Evolutionary conservation across 2,113 vertebrate genomes (phyloP).

Genomic region (Brachirus orientalis): DNA sequence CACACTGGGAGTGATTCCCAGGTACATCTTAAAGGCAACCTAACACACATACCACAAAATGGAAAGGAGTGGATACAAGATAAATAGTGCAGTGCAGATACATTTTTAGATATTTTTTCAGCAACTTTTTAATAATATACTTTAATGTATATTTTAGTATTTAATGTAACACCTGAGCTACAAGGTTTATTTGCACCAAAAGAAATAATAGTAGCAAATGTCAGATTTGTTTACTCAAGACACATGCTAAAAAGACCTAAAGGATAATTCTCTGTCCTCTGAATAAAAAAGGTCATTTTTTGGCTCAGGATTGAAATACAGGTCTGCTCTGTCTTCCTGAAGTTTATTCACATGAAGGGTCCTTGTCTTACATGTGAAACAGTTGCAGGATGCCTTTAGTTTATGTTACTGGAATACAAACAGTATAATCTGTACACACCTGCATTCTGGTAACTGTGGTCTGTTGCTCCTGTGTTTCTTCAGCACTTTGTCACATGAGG

Average conservation of each 20-base stretch:
- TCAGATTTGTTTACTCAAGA: too few relatives aligned
- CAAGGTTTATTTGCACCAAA: too few relatives aligned
- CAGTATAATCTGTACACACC: conserved; percentile 5
- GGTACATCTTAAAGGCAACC: conserved; percentile 98
- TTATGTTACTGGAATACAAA: not conserved
- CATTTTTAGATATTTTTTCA: too few relatives aligned
- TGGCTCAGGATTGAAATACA: too few relatives aligned
- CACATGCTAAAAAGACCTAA: too few relatives aligned
- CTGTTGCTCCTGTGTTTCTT: conserved; percentile 18
- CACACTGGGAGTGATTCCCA: conserved; percentile 96
- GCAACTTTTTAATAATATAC: too few relatives aligned
- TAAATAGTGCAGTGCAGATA: not conserved
- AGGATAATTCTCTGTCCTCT: too few relatives aligned
- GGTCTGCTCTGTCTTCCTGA: too few relatives aligned
- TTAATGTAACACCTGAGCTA: too few relatives aligned
- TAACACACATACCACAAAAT: conserved; percentile 47
- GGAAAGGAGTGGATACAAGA: not conserved
- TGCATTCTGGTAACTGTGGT: conserved; percentile 1
- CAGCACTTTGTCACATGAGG: conserved; percentile 3
- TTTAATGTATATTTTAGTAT: too few relatives aligned
- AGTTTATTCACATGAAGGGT: not conserved
- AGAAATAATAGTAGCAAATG: too few relatives aligned
- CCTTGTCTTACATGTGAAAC: not conserved
- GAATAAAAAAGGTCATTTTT: too few relatives aligned
- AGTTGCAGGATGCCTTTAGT: not conserved